A percentile compares a stretch with the other conserved stretches of the same genome.
Conservation (phyloP, 1,140 invertebrate species). For the Homalodisca vitripennis region DNA sequence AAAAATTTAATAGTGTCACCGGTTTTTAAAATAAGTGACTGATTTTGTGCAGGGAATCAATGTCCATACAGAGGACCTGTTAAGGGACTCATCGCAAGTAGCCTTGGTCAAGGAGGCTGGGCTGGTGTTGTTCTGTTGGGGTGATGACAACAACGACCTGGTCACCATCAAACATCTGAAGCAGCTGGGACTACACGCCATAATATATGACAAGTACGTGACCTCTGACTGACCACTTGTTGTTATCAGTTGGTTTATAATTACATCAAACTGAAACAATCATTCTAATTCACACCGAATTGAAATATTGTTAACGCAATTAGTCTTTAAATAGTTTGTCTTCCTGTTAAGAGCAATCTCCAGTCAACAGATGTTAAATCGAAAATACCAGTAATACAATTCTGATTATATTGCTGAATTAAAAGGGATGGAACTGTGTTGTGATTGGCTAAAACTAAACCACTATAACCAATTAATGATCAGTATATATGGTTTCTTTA, state of each 20-base stretch:
- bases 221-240: no score
- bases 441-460: no score
- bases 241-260: background rate
- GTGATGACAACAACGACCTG: constrained; percentile 90
- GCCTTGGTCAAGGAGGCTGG: constrained; percentile 72
- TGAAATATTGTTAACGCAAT: background rate
- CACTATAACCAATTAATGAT: no score
- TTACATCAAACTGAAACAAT: background rate
- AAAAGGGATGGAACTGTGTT: no score
- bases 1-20: no score
- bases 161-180: constrained; percentile 85
- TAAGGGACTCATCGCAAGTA: constrained; percentile 72
- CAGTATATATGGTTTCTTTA: no score
- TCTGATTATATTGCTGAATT: no score
- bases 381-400: no score
- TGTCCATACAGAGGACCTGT: constrained; percentile 87
- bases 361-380: no score
- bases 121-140: constrained; percentile 93
- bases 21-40: no score
- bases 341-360: no score
- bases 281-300: background rate
- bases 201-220: constrained; percentile 87
- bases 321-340: no score
- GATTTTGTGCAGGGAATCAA: constrained; percentile 78
- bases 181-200: constrained; percentile 82